These are phyloP conservation scores for Paratrypauchen microcephalus DNA, from an alignment of 2,797 vertebrate species.

Conservation along the genomic window DNA sequence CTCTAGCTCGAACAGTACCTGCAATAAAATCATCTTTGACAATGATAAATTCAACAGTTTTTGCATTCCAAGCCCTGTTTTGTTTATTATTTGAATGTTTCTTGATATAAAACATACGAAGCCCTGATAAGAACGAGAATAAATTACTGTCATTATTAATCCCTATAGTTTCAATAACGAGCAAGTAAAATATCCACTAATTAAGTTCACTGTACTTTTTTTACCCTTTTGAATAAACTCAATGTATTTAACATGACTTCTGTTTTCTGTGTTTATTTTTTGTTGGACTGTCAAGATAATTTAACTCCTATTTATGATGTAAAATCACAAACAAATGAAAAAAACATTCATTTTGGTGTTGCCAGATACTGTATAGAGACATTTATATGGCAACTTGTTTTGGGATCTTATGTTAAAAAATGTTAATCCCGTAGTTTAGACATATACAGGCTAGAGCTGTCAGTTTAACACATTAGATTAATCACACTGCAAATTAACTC, in stretches of 20 bases:
- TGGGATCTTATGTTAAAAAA: too few species aligned
- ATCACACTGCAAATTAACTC: too few species aligned
- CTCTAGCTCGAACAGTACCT: conserved; percentile 7
- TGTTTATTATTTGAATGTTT: conserved; percentile 11
- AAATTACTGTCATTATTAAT: conserved; percentile 10
- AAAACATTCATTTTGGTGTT: not conserved
- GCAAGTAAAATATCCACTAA: conserved; percentile 24
- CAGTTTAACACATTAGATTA: too few species aligned
- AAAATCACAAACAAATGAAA: not conserved
- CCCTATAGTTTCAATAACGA: conserved; percentile 24
- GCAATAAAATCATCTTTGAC: conserved; percentile 40
- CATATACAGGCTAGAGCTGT: too few species aligned
- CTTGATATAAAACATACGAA: conserved; percentile 1
- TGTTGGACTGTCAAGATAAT: too few species aligned
- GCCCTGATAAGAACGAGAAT: conserved; percentile 24
- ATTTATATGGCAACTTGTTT: too few species aligned
- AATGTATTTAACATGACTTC: conserved; percentile 56
- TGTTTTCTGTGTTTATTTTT: conserved; percentile 14
- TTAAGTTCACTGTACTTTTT: conserved; percentile 49
- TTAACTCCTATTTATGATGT: not conserved
- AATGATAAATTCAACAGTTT: conserved; percentile 14
- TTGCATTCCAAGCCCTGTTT: not conserved
- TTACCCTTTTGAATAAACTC: conserved; percentile 68
- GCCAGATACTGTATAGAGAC: too few species aligned
- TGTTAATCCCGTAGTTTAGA: too few species aligned